Percentiles rank a stretch among this genome's conserved stretches.
phyloP scores from a whole-genome alignment of 2,113 vertebrate genomes.

The Corythoichthys haematopterus region DNA sequence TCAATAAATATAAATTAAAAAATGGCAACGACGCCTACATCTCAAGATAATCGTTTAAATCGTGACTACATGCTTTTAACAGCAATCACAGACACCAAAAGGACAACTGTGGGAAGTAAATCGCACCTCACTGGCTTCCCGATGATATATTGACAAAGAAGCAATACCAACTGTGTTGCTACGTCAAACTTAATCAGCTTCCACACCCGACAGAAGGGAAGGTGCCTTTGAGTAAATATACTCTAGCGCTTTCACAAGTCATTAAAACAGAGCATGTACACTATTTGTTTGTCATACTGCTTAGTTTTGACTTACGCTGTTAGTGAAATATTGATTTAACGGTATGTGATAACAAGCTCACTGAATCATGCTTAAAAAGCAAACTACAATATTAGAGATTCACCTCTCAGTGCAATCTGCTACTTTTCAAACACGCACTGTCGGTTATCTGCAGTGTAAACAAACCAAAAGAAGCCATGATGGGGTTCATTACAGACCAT shows the following conservation, averaged over 20 bases:
- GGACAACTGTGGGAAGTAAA: conserved; percentile 5
- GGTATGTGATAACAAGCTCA: not conserved
- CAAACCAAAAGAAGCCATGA: conserved; percentile 9
- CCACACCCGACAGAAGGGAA: conserved; percentile 2
- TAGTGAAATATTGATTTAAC: not conserved
- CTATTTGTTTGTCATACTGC: not conserved
- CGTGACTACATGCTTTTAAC: conserved; percentile 15
- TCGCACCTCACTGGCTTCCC: conserved; percentile 9
- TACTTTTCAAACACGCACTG: not conserved
- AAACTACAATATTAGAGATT: not conserved
- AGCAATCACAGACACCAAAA: conserved; percentile 18
- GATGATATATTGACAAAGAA: conserved; percentile 25
- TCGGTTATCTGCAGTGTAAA: not conserved
- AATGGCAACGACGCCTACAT: no score
- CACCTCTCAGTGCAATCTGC: not conserved
- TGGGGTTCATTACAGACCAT: conserved; percentile 9
- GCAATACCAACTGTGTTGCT: conserved; percentile 7
- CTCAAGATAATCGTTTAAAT: not conserved
- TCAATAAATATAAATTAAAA: no score
- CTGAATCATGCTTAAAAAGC: not conserved
- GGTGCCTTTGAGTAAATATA: conserved; percentile 33
- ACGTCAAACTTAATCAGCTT: conserved; percentile 26
- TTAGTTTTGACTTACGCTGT: not conserved
- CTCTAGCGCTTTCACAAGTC: no score
- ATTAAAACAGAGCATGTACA: no score